These are phyloP conservation scores for Tauraco hartlaubi DNA, from an alignment of 2,797 vertebrate genomes.

Conservation along the genomic window DNA sequence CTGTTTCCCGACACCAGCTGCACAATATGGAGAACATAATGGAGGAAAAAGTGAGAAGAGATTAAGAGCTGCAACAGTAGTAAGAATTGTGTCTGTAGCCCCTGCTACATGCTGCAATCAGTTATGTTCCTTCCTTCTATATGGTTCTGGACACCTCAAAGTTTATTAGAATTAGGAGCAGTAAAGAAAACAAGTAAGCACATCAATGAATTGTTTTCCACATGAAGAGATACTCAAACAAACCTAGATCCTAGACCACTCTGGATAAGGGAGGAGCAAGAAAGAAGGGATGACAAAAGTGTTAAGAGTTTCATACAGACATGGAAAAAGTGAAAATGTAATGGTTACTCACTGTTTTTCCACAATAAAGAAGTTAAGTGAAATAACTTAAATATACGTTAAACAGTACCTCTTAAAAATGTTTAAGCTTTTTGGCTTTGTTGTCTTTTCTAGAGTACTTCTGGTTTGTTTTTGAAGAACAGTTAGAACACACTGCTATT, in stretches of 20 bases:
- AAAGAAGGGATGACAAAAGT: background rate
- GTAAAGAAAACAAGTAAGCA: background rate
- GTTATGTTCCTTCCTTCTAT: background rate
- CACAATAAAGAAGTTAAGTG: background rate
- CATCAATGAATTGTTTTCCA: background rate
- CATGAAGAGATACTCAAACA: background rate
- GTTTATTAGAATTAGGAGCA: background rate
- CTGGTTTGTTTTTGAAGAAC: background rate
- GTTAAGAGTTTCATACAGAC: background rate
- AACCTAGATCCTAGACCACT: background rate
- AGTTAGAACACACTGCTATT: background rate
- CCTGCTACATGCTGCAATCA: background rate
- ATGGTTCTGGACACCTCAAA: background rate
- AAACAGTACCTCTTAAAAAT: background rate
- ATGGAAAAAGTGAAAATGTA: background rate
- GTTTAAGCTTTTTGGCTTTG: background rate
- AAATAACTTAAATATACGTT: background rate
- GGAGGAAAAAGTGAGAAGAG: background rate
- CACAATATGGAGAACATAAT: background rate
- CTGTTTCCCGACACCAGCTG: background rate
- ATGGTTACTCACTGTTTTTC: background rate
- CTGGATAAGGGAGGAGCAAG: background rate
- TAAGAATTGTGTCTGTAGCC: background rate
- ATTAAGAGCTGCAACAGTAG: background rate
- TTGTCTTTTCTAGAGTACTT: background rate